phyloP scores from a whole-genome alignment of 2,113 vertebrate genomes.

The Gobiocypris rarus region DNA sequence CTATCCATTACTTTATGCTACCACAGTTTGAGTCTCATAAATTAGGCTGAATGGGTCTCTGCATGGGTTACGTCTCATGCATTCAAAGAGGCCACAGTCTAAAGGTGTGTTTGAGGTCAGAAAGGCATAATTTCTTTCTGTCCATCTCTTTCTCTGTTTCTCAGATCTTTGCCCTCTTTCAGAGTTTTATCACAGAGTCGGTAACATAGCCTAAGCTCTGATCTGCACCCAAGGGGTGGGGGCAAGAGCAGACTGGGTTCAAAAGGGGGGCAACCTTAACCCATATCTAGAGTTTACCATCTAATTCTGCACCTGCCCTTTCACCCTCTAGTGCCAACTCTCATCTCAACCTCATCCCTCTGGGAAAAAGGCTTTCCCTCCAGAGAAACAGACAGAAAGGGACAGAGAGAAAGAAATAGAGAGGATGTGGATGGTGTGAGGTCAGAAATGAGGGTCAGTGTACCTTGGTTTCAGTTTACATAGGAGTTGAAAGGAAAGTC shows the following conservation, averaged over 20 bases:
- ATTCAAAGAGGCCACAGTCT: neutral
- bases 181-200: slow-evolving; percentile 47
- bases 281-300: slow-evolving; percentile 43
- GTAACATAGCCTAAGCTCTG: slow-evolving; percentile 40
- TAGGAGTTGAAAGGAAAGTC: neutral
- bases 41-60: neutral
- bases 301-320: slow-evolving; percentile 42
- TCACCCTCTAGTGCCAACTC: slow-evolving; percentile 38
- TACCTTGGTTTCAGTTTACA: slow-evolving; percentile 15
- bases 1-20: slow-evolving; percentile 14
- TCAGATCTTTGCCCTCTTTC: slow-evolving; percentile 12
- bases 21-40: neutral
- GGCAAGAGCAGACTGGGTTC: slow-evolving; percentile 25
- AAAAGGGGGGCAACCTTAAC: slow-evolving; percentile 49
- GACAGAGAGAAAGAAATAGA: slow-evolving; percentile 27
- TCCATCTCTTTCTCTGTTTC: slow-evolving; percentile 32
- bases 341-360: slow-evolving; percentile 20
- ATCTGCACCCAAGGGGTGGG: slow-evolving; percentile 7
- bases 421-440: neutral
- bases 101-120: slow-evolving; percentile 26
- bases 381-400: slow-evolving; percentile 20
- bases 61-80: neutral
- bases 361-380: slow-evolving; percentile 28
- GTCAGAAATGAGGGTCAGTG: slow-evolving; percentile 21
- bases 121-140: slow-evolving; percentile 20